phyloP scores from a whole-genome alignment of 35 echinoderm and acorn worm genomes.

The Stichopus chloronotus region DNA sequence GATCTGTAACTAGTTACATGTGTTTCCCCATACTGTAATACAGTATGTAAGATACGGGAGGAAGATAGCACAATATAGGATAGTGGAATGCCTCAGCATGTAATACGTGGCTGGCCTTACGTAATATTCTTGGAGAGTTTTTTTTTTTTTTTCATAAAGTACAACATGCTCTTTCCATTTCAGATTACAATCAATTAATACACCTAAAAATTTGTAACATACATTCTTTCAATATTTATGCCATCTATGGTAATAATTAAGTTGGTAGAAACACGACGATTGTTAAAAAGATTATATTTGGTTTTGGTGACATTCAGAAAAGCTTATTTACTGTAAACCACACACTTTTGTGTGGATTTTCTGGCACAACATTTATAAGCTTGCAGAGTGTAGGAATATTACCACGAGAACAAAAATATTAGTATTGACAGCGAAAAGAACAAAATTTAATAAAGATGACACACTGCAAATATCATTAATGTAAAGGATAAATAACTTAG shows the following conservation, averaged over 20 bases:
- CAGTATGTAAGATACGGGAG: background rate
- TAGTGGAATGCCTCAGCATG: background rate
- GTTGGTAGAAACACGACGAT: background rate
- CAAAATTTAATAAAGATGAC: conserved; percentile 29
- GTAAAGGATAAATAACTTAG: conserved; percentile 47
- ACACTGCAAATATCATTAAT: conserved; percentile 49
- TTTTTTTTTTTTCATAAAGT: background rate
- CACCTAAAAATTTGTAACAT: conserved; percentile 8
- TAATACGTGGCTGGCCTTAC: background rate
- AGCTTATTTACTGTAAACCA: conserved; percentile 2
- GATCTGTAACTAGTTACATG: background rate
- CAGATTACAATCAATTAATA: conserved; percentile 38
- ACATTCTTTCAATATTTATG: conserved; percentile 1
- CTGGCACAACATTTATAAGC: background rate
- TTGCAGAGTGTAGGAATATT: background rate
- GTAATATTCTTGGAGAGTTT: conserved; percentile 20
- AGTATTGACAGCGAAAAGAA: conserved; percentile 35
- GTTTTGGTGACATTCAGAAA: no score
- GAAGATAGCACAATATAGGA: background rate
- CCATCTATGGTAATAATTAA: no score
- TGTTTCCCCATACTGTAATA: background rate
- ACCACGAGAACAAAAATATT: conserved; percentile 33
- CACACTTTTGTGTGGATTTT: background rate
- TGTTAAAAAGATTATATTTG: conserved; percentile 11
- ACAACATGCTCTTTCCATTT: conserved; percentile 35